Percentiles rank a stretch among this genome's conserved stretches.
Conservation (phyloP, 2,797 vertebrate genomes). For the Channallabes apus region DNA sequence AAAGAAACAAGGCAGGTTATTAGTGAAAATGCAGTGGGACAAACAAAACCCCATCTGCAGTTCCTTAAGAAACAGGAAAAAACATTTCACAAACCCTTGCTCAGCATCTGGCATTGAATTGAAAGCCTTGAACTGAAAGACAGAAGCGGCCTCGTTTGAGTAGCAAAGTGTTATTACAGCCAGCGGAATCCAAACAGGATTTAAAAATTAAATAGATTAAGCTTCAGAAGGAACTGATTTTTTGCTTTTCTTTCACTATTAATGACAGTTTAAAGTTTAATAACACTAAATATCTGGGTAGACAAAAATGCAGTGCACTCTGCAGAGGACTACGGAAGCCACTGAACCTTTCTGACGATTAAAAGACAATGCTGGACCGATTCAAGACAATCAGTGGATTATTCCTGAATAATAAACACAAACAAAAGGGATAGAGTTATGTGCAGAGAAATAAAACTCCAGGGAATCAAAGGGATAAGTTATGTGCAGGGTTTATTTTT, state of each 20-base stretch:
- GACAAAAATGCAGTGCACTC: not conserved
- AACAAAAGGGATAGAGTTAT: too few species aligned
- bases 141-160: not conserved
- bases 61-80: conserved; percentile 2
- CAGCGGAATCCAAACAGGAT: not conserved
- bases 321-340: not conserved
- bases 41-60: not conserved
- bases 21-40: not conserved
- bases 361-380: too few species aligned
- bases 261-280: not conserved
- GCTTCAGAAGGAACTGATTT: not conserved
- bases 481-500: conserved; percentile 48
- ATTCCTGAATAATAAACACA: not conserved
- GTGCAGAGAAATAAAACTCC: too few species aligned
- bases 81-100: not conserved
- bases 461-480: not conserved
- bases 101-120: not conserved
- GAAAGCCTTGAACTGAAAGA: not conserved
- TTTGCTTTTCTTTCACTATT: too few species aligned
- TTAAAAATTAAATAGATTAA: not conserved
- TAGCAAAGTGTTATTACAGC: not conserved
- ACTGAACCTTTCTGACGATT: not conserved
- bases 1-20: conserved; percentile 1
- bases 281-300: too few species aligned
- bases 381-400: not conserved